Base-by-base conservation (phyloP, 1,140 invertebrate genomes). In the Drosophila kurseongensis region DNA sequence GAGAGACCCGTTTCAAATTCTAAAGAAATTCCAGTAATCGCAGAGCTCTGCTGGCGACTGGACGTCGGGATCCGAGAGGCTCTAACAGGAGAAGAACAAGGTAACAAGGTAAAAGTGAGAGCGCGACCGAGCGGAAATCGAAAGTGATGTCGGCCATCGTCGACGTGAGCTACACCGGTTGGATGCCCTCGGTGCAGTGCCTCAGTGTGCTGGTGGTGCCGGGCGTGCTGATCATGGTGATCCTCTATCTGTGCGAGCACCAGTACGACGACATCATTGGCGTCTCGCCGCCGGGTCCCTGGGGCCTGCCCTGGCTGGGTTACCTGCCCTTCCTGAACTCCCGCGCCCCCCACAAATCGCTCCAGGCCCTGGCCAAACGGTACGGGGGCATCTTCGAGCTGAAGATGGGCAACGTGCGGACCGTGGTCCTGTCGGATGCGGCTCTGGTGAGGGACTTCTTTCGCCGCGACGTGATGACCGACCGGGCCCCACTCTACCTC, bases 401-500 rank as follows among this genome's bases (percentile, higher is more conserved):
- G 8, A 92, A 93, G 44, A 94, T 98, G 93, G 97, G 97, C 1
- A 94, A 93, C 13, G 93, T 97, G 4, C 94, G 95, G 52, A 94
- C 96, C 0, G 94, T 98, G 1, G 94, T 97, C 1, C 76, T 98
- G 2, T 94, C 96, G 0, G 96, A 97, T 91, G 94, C 95, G 5
- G 93, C 94, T 45, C 63, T 96, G 16, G 93, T 98, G 4, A 94
- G 95, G 35, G 94, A 96, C 65, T 94, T 95, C 4, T 95, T 98
- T 38, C 93, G 94, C 0, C 95, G 95, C 80, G 95, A 97, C 23
- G 93, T 89, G 1, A 95, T 96, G 74, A 93, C 95, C 2, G 96
- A 95, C 12, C 93, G 97, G 55, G 96, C 97, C 1, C 96, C 96
- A 1, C 93, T 98, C 0, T 96, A 95, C 88, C 91, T 97, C 16